Percentiles rank a stretch among this genome's conserved stretches.
phyloP scores from a whole-genome alignment of 2,113 vertebrate species.

The Dicerorhinus sumatrensis region DNA sequence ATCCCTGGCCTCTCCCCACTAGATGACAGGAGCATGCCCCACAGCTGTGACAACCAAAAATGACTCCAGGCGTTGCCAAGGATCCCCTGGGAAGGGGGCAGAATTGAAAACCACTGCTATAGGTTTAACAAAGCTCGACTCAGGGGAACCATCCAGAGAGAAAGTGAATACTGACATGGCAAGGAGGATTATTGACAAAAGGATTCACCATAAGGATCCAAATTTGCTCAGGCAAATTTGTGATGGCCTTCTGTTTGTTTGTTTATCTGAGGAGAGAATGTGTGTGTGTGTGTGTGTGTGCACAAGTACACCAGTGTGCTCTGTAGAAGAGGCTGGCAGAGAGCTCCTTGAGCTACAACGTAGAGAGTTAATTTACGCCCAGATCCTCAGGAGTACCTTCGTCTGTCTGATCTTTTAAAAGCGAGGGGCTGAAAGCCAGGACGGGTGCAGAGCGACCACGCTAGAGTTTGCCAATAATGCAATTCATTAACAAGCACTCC shows the following conservation, averaged over 20 bases:
- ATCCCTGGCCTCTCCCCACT: rapidly evolving
- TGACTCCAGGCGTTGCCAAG: not conserved
- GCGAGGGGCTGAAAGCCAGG: not conserved
- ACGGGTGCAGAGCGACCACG: rapidly evolving
- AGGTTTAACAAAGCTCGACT: too few relatives aligned
- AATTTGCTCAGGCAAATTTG: not conserved
- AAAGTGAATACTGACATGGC: rapidly evolving
- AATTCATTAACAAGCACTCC: rapidly evolving
- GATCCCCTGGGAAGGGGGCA: not conserved
- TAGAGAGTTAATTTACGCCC: rapidly evolving
- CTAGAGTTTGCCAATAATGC: rapidly evolving
- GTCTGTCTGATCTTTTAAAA: rapidly evolving
- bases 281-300: too few relatives aligned
- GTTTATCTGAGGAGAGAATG: not conserved
- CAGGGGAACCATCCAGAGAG: not conserved
- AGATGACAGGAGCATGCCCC: not conserved
- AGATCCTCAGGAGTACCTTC: rapidly evolving
- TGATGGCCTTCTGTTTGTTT: too few relatives aligned
- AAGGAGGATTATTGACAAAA: too few relatives aligned
- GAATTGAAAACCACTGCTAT: rapidly evolving
- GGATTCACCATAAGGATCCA: not conserved
- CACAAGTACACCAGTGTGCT: rapidly evolving
- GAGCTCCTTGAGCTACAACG: rapidly evolving
- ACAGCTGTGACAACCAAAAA: too few relatives aligned
- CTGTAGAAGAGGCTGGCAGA: rapidly evolving